These are phyloP conservation scores for Pseudopodoces humilis DNA, from an alignment of 2,113 vertebrate genomes.

Conservation along the genomic window DNA sequence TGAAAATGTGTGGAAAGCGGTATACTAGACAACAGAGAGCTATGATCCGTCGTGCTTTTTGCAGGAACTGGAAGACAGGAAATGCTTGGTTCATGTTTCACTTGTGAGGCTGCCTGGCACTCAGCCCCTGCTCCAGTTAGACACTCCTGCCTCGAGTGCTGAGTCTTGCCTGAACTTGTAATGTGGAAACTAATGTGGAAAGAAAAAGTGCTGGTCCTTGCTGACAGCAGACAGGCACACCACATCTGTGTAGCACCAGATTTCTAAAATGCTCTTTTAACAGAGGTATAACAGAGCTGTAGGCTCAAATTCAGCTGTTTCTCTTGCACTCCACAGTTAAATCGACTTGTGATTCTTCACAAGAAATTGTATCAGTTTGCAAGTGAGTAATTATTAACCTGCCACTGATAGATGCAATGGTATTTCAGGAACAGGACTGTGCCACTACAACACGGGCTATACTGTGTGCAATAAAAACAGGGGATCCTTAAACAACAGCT, in stretches of 20 bases:
- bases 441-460: neutral
- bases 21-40: neutral
- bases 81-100: neutral
- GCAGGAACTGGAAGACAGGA: neutral
- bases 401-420: neutral
- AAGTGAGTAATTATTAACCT: neutral
- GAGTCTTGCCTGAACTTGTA: neutral
- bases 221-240: neutral
- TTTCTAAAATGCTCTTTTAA: neutral
- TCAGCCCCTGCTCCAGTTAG: neutral
- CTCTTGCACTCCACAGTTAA: neutral
- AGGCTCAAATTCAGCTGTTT: neutral
- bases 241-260: neutral
- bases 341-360: neutral
- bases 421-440: neutral
- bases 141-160: neutral
- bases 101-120: neutral
- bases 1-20: neutral
- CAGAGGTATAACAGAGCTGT: neutral
- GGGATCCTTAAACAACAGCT: neutral
- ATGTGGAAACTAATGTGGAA: neutral
- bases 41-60: neutral
- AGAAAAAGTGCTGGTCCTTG: neutral
- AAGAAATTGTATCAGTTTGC: neutral
- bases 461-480: neutral